A percentile compares a stretch with the other conserved stretches of the same genome.
Evolutionary conservation across 37 sponge, comb jelly and placozoan species (phyloP).

Genomic region (Amphimedon queenslandica): DNA sequence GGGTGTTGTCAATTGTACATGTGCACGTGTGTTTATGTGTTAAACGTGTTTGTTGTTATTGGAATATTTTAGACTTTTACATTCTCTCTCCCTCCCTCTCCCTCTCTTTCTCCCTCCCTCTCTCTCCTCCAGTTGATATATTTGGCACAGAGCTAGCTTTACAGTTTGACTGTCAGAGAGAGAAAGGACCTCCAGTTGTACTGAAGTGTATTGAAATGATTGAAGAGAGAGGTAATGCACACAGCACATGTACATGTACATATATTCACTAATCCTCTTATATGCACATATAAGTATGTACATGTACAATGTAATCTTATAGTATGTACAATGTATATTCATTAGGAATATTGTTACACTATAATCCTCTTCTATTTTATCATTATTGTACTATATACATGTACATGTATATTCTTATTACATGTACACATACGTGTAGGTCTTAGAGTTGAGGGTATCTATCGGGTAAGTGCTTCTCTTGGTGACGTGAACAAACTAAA

Average conservation of each 20-base stretch:
- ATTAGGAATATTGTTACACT: no score
- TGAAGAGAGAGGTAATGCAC: conserved; percentile 54
- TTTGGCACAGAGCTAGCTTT: conserved; percentile 69
- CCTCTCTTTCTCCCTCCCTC: conserved; percentile 16
- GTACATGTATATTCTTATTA: neutral
- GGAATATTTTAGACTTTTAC: no score
- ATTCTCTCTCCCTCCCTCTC: neutral
- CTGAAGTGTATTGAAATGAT: conserved; percentile 71
- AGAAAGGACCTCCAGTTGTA: conserved; percentile 56
- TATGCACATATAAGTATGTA: neutral
- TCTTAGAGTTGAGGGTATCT: conserved; percentile 55
- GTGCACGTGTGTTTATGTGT: no score
- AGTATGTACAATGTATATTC: no score
- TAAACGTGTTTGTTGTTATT: no score
- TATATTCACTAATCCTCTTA: neutral
- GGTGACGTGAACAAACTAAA: conserved; percentile 43
- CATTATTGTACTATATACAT: no score
- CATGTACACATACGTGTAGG: conserved; percentile 19
- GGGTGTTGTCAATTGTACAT: no score
- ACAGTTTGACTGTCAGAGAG: conserved; percentile 19
- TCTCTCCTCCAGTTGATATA: conserved; percentile 5
- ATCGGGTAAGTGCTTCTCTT: conserved; percentile 52
- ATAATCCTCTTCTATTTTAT: no score
- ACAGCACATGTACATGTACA: neutral
- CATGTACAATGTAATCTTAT: neutral